These are phyloP conservation scores for Sarcophaga rosellei DNA, from an alignment of 2,888 invertebrate genomes.

Conservation along the genomic window DNA sequence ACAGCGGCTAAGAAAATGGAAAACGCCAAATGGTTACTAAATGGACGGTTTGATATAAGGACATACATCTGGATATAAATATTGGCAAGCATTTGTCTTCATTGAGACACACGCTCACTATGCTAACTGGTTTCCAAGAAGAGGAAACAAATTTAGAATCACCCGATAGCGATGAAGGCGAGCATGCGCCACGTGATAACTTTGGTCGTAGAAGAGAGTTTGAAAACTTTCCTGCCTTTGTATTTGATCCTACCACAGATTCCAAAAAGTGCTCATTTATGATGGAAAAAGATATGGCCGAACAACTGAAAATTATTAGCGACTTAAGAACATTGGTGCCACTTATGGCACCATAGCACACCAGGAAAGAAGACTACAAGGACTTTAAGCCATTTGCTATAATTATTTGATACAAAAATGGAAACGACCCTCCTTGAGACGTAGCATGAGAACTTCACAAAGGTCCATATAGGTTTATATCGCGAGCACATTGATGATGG, in stretches of 20 bases:
- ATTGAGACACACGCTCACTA: constrained; percentile 96
- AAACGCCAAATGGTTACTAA: constrained; percentile 99
- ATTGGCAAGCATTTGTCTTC: constrained; percentile 98
- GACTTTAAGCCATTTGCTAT: constrained; percentile 96
- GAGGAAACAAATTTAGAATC: constrained; percentile 86
- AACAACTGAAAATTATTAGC: constrained; percentile 97
- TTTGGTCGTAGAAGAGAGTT: constrained; percentile 85
- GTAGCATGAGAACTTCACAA: constrained; percentile 83
- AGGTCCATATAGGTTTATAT: constrained; percentile 88
- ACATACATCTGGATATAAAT: constrained; percentile 96
- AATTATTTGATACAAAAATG: constrained; percentile 94
- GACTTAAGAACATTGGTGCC: constrained; percentile 93
- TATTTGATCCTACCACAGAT: constrained; percentile 90
- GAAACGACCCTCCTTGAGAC: constrained; percentile 80
- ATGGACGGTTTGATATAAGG: constrained; percentile 99
- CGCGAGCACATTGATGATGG: constrained; percentile 84
- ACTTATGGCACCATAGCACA: constrained; percentile 94
- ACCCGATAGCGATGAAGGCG: constrained; percentile 90
- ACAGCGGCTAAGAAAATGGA: constrained; percentile 92
- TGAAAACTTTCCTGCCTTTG: constrained; percentile 91
- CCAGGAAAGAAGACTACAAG: constrained; percentile 95
- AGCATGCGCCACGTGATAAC: constrained; percentile 84
- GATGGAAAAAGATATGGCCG: constrained; percentile 98
- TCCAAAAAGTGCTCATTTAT: constrained; percentile 93
- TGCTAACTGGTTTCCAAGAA: constrained; percentile 95